A percentile compares a stretch with the other conserved stretches of the same genome.
Conservation (phyloP, 2,888 invertebrate genomes). For the Neoaliturus tenellus region DNA sequence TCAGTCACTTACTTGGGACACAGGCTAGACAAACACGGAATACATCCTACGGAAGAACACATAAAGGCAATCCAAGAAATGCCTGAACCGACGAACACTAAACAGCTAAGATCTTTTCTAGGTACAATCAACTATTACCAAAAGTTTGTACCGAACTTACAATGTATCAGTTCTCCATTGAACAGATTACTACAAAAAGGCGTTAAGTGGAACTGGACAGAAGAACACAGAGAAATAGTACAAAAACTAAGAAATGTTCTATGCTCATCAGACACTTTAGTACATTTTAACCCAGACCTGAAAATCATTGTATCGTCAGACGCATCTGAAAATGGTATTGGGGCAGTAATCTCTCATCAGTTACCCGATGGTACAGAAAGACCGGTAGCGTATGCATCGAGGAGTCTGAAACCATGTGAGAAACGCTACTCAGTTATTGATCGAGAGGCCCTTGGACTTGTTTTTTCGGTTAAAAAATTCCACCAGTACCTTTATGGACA, state of each 20-base stretch:
- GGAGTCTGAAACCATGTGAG: background rate
- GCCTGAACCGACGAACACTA: background rate
- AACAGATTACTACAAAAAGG: conserved; percentile 9
- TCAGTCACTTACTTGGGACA: conserved; percentile 22
- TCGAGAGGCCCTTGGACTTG: background rate
- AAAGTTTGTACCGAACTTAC: conserved; percentile 12
- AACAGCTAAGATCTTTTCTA: background rate
- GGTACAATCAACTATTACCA: background rate
- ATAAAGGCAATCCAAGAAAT: background rate
- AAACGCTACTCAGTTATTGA: conserved; percentile 40
- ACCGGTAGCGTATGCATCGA: background rate
- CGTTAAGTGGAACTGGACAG: background rate
- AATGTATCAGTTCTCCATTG: background rate
- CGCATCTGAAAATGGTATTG: background rate
- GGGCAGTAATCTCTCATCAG: background rate
- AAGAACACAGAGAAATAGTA: background rate
- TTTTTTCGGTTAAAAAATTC: conserved; percentile 10
- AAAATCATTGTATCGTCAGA: background rate
- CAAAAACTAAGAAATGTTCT: conserved; percentile 4
- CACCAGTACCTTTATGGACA: background rate
- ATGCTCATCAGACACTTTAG: background rate
- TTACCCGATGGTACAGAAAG: background rate
- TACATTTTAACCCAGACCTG: background rate
- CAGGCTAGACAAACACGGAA: conserved; percentile 4
- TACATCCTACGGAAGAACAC: background rate